Conservation (phyloP, 2,797 vertebrate genomes). For the Ambastaia sidthimunki region DNA sequence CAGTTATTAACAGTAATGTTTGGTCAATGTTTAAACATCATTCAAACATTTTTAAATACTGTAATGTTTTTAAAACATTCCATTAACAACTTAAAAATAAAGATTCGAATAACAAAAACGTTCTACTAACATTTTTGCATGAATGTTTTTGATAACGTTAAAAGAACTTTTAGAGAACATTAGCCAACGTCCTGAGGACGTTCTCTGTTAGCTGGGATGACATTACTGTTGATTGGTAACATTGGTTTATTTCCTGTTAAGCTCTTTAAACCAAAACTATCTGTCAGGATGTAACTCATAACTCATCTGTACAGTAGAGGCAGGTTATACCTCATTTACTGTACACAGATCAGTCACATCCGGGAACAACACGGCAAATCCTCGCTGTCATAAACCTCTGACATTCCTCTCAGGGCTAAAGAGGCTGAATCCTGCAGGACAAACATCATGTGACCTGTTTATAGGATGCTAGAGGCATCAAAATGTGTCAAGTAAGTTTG, state of each 20-base stretch:
- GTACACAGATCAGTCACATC: neutral
- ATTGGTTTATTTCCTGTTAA: conserved; percentile 25
- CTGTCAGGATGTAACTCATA: no score
- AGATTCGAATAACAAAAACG: no score
- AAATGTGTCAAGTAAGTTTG: conserved; percentile 44
- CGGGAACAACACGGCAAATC: neutral
- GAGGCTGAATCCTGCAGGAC: conserved; percentile 18
- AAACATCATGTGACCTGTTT: conserved; percentile 16
- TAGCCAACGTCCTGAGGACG: no score
- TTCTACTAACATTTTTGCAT: no score
- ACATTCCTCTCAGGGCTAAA: conserved; percentile 21
- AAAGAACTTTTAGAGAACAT: no score
- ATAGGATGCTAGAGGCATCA: conserved; percentile 29
- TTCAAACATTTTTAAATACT: no score
- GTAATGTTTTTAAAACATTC: no score
- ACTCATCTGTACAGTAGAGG: neutral
- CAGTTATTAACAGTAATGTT: no score
- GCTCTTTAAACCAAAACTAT: neutral
- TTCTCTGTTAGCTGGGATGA: neutral
- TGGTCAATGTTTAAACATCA: no score
- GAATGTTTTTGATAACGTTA: no score
- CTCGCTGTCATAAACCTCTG: neutral
- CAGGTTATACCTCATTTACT: neutral
- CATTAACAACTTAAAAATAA: no score
- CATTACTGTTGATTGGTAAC: conserved; percentile 39